Conservation (phyloP, 1,140 invertebrate species). For the Hylaeus volcanicus region DNA sequence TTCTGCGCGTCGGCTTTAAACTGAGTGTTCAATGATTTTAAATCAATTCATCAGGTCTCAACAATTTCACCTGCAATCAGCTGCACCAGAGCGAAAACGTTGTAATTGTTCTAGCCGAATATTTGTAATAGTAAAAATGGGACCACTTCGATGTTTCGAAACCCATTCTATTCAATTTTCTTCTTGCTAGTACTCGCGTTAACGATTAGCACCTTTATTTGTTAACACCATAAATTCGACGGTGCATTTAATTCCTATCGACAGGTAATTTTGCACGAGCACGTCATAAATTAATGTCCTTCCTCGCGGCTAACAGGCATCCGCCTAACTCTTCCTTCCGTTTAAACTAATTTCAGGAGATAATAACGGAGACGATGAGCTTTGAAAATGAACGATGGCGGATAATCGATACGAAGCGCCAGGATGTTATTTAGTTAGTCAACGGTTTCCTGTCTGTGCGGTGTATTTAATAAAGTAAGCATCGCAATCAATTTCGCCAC, state of each 20-base stretch:
- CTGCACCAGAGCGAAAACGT: too few relatives aligned
- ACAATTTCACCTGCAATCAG: too few relatives aligned
- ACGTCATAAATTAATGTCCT: conserved; percentile 34
- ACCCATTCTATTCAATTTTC: too few relatives aligned
- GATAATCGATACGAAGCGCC: conserved; percentile 36
- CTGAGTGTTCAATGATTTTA: too few relatives aligned
- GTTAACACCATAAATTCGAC: background rate
- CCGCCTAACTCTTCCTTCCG: conserved; percentile 33
- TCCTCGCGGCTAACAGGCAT: background rate
- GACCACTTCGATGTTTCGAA: too few relatives aligned
- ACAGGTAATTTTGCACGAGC: conserved; percentile 10
- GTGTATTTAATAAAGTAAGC: conserved; percentile 32
- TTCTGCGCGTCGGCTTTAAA: too few relatives aligned
- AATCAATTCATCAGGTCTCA: too few relatives aligned
- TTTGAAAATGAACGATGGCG: conserved; percentile 41
- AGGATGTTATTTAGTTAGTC: conserved; percentile 29
- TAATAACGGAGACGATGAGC: conserved; percentile 41
- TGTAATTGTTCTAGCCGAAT: too few relatives aligned
- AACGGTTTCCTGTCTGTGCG: conserved; percentile 2
- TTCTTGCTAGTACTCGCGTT: too few relatives aligned
- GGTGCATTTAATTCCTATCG: conserved; percentile 28
- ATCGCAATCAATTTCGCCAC: conserved; percentile 36
- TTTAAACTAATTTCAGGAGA: conserved; percentile 39
- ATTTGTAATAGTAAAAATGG: too few relatives aligned
- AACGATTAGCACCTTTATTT: background rate